Evolutionary conservation across 2,888 invertebrate genomes (phyloP).

Genomic region (Zaprionus lineosus): DNA sequence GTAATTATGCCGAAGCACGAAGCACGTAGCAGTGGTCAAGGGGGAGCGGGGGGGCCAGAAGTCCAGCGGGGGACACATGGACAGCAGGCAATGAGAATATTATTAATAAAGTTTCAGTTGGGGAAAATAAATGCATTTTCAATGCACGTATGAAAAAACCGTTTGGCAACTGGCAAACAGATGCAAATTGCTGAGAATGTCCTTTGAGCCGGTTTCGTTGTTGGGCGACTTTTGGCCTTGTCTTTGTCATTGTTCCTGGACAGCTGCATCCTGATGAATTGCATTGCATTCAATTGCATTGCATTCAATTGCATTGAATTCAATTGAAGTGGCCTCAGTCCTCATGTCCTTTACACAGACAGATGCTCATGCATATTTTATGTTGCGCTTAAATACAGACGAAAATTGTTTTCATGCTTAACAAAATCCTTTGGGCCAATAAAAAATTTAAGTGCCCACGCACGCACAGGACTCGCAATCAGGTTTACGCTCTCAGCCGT

Average conservation of each 20-base stretch:
- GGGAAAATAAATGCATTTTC: constrained; percentile 30
- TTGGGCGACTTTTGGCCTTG: constrained; percentile 67
- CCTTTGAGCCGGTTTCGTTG: constrained; percentile 68
- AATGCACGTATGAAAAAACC: constrained; percentile 23
- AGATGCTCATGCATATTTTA: constrained; percentile 70
- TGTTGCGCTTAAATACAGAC: constrained; percentile 55
- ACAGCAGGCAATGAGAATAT: constrained; percentile 68
- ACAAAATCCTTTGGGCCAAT: constrained; percentile 56
- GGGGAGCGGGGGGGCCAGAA: too few species aligned
- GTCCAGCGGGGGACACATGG: too few species aligned
- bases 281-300: constrained; percentile 67
- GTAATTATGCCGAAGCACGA: constrained; percentile 67
- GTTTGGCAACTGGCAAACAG: constrained; percentile 41
- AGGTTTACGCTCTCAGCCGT: constrained; percentile 51
- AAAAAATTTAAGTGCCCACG: constrained; percentile 64
- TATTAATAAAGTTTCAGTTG: constrained; percentile 66
- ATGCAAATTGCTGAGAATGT: constrained; percentile 50
- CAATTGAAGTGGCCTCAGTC: too few species aligned
- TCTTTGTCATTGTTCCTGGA: constrained; percentile 22
- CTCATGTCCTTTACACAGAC: constrained; percentile 55
- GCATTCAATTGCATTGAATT: constrained; percentile 71
- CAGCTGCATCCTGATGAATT: constrained; percentile 63
- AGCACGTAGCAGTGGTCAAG: constrained; percentile 8
- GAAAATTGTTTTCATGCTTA: constrained; percentile 43
- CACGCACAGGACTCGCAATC: constrained; percentile 59